phyloP scores from a whole-genome alignment of 2,113 vertebrate genomes.

The Brachionichthys hirsutus region DNA sequence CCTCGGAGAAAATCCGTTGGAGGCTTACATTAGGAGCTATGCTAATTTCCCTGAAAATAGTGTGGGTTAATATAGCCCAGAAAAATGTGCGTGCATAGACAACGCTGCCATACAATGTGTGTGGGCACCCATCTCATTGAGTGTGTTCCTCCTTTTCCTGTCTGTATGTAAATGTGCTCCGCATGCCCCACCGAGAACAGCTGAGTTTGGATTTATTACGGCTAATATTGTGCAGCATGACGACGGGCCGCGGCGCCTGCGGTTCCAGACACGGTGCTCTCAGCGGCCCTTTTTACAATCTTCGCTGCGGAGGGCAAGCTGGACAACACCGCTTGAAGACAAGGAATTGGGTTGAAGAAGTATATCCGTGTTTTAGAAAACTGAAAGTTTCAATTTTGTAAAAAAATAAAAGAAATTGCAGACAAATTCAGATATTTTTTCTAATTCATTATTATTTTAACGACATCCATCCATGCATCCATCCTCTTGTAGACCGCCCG shows the following conservation, averaged over 20 bases:
- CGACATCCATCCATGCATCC: too few species aligned
- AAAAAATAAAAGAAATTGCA: too few species aligned
- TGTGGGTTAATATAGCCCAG: slow-evolving; percentile 46
- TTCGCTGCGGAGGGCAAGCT: slow-evolving; percentile 23
- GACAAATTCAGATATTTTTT: too few species aligned
- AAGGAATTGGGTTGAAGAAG: too few species aligned
- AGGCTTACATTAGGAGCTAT: slow-evolving; percentile 41
- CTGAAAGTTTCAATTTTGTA: too few species aligned
- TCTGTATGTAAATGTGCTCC: slow-evolving; percentile 45
- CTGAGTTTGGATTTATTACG: slow-evolving; percentile 42
- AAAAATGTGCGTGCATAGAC: slow-evolving; percentile 22
- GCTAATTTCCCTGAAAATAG: slow-evolving; percentile 41
- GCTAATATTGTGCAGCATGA: slow-evolving; percentile 34
- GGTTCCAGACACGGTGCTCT: slow-evolving; percentile 25
- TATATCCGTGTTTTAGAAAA: too few species aligned
- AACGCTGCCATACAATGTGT: background rate
- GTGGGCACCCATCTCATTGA: slow-evolving; percentile 1
- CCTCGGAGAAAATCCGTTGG: slow-evolving; percentile 35
- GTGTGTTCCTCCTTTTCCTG: too few species aligned
- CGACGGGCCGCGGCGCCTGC: slow-evolving; percentile 6
- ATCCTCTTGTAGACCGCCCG: too few species aligned
- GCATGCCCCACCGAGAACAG: slow-evolving; percentile 29
- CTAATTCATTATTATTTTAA: too few species aligned
- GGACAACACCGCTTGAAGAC: background rate
- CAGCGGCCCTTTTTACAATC: slow-evolving; percentile 39